Percentiles rank a stretch among this genome's conserved stretches.
These are phyloP conservation scores for Leptatherina wallacei DNA, from an alignment of 2,797 vertebrate genomes.

Conservation along the genomic window DNA sequence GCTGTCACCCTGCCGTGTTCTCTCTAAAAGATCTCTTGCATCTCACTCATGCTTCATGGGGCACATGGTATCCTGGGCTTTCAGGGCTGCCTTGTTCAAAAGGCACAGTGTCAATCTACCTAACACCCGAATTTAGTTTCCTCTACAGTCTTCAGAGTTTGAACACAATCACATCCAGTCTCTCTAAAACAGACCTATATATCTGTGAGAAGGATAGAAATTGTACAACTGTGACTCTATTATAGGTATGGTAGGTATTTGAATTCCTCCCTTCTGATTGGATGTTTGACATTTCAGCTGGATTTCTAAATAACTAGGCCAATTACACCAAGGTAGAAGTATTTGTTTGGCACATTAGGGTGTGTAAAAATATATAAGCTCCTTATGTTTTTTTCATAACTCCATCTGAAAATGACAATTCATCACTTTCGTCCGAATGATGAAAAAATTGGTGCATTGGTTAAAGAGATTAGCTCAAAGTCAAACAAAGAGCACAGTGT, in stretches of 20 bases:
- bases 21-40: constrained; percentile 37
- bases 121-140: constrained; percentile 34
- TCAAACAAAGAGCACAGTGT: constrained; percentile 68
- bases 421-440: constrained; percentile 43
- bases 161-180: constrained; percentile 42
- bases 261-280: constrained; percentile 19
- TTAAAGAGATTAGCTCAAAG: constrained; percentile 57
- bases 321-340: neutral
- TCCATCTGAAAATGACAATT: constrained; percentile 40
- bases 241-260: neutral
- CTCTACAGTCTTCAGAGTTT: constrained; percentile 22
- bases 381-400: constrained; percentile 24
- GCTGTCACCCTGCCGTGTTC: constrained; percentile 30
- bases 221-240: constrained; percentile 37
- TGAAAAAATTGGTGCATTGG: constrained; percentile 26
- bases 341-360: neutral
- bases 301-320: neutral
- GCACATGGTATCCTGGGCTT: constrained; percentile 34
- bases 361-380: constrained; percentile 9
- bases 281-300: neutral
- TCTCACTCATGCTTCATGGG: constrained; percentile 48
- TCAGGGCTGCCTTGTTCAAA: constrained; percentile 47
- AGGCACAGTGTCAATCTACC: constrained; percentile 28
- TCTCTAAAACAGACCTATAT: constrained; percentile 21
- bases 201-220: constrained; percentile 54